phyloP scores from a whole-genome alignment of 2,888 invertebrate species.

The Mamestra brassicae region DNA sequence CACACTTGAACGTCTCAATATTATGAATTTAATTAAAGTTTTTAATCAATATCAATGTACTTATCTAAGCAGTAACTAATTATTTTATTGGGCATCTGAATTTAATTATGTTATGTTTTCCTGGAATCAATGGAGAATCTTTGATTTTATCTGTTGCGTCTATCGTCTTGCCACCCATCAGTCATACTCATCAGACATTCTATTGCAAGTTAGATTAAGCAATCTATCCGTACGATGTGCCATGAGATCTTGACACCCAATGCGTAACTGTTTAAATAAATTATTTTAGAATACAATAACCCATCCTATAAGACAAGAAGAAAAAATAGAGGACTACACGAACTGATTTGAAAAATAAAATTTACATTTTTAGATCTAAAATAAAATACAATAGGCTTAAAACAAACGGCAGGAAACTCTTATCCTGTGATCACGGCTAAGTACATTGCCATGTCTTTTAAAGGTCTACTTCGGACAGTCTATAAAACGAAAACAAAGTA shows the following conservation, averaged over 20 bases:
- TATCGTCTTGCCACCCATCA: background rate
- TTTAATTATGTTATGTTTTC: background rate
- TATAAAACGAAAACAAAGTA: slow-evolving; percentile 51
- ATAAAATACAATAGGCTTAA: slow-evolving; percentile 51
- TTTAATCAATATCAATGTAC: too few species aligned
- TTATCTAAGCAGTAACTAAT: too few species aligned
- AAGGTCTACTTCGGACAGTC: slow-evolving; percentile 47
- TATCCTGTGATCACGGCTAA: slow-evolving; percentile 69
- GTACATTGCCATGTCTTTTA: slow-evolving; percentile 68
- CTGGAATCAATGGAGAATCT: slow-evolving; percentile 2
- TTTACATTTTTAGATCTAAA: slow-evolving; percentile 33
- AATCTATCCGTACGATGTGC: background rate
- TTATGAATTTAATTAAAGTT: too few species aligned
- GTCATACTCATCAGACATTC: background rate
- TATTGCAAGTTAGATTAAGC: background rate
- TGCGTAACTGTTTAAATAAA: background rate
- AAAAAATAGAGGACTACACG: background rate
- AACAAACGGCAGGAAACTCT: slow-evolving; percentile 64
- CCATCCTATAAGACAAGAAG: background rate
- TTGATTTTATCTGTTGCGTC: background rate
- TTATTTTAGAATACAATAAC: background rate
- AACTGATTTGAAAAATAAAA: background rate
- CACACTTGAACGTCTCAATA: background rate
- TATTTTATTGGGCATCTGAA: background rate
- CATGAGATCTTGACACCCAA: slow-evolving; percentile 2